Conservation (phyloP, 2,797 vertebrate genomes). For the Karalla daura region DNA sequence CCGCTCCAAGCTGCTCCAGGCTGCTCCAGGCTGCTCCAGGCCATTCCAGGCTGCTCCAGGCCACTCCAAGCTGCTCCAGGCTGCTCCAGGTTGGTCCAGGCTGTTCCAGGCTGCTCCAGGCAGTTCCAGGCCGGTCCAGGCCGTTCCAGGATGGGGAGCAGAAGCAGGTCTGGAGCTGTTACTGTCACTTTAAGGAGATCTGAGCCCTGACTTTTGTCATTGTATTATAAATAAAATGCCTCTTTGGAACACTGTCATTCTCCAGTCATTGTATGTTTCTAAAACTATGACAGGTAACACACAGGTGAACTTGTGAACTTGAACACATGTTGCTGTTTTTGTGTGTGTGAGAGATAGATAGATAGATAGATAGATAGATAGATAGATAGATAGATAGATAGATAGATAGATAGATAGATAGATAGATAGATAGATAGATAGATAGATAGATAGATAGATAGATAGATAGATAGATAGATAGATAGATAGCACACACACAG, state of each 20-base stretch:
- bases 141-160: too few species aligned
- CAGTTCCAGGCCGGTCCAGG: too few species aligned
- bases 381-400: constrained; percentile 17
- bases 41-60: too few species aligned
- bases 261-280: constrained; percentile 49
- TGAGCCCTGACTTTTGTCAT: constrained; percentile 59
- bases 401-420: too few species aligned
- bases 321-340: constrained; percentile 1
- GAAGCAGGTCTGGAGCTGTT: constrained; percentile 49
- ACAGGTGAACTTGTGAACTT: constrained; percentile 17
- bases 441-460: constrained; percentile 4
- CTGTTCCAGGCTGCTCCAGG: too few species aligned
- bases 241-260: constrained; percentile 52
- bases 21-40: too few species aligned
- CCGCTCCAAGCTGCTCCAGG: too few species aligned
- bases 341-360: constrained; percentile 12
- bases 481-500: constrained; percentile 19
- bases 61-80: too few species aligned
- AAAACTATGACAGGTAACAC: constrained; percentile 18
- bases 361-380: constrained; percentile 16
- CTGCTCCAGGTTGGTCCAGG: too few species aligned
- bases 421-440: too few species aligned
- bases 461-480: constrained; percentile 4
- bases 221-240: constrained; percentile 60
- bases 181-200: constrained; percentile 57